phyloP scores from a whole-genome alignment of 2,888 invertebrate species.

The Zele albiditarsus region DNA sequence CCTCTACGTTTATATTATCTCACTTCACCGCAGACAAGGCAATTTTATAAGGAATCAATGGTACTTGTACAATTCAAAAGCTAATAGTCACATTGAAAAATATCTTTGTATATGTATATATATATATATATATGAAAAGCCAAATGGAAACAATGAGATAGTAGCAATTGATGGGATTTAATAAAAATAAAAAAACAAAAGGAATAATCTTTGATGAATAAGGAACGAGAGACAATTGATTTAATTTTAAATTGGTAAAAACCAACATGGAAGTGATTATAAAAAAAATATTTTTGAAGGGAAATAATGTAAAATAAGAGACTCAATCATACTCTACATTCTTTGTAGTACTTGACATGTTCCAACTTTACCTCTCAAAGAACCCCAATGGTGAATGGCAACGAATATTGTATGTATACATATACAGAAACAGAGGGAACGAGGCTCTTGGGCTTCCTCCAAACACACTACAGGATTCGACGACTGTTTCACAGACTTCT shows the following conservation, averaged over 20 bases:
- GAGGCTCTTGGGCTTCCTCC: constrained; percentile 37
- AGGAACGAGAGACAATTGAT: constrained; percentile 1
- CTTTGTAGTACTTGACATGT: constrained; percentile 34
- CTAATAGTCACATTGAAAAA: constrained; percentile 13
- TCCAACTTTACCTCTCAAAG: constrained; percentile 33
- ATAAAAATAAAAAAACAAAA: too few relatives aligned
- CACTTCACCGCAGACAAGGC: constrained; percentile 7
- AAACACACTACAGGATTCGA: constrained; percentile 38
- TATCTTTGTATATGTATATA: background rate
- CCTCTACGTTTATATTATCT: background rate
- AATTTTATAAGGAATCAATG: constrained; percentile 25
- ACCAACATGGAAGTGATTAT: background rate
- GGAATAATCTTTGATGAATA: constrained; percentile 31
- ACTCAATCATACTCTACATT: constrained; percentile 27
- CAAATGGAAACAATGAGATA: background rate
- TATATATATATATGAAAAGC: background rate
- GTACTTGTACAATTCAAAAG: constrained; percentile 20
- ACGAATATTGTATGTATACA: constrained; percentile 18
- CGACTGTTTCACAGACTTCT: constrained; percentile 39
- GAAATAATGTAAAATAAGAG: constrained; percentile 13
- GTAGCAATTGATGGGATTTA: background rate
- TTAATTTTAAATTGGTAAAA: background rate
- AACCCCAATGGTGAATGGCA: constrained; percentile 26
- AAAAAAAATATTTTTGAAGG: background rate
- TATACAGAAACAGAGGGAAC: background rate